A percentile compares a stretch with the other conserved stretches of the same genome.
These are phyloP conservation scores for Labeo rohita DNA, from an alignment of 2,113 vertebrate species.

Conservation along the genomic window DNA sequence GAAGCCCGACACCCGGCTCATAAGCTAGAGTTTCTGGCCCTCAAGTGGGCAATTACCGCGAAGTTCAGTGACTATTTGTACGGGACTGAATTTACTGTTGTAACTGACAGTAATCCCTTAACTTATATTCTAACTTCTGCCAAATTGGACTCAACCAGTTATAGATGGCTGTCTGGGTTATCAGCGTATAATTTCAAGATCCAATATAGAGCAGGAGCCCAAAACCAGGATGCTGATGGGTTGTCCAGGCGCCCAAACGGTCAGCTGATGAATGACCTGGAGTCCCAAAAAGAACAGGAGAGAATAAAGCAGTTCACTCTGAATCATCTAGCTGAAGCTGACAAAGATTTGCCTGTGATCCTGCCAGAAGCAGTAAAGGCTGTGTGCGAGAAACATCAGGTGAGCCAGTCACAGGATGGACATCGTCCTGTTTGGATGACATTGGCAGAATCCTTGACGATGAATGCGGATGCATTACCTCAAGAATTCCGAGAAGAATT, in stretches of 20 bases:
- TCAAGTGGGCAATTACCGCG: no score
- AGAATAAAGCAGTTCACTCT: neutral
- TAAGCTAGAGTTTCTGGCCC: no score
- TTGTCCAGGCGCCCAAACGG: neutral
- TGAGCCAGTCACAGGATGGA: neutral
- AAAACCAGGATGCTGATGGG: neutral
- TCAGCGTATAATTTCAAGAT: neutral
- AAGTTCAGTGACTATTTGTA: no score
- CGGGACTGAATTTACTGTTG: no score
- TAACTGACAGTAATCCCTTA: no score
- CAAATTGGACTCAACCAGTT: neutral
- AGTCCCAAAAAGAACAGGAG: conserved; percentile 1
- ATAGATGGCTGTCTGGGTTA: neutral
- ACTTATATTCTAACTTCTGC: no score
- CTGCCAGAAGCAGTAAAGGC: neutral
- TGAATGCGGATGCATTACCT: neutral
- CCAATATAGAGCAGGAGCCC: neutral
- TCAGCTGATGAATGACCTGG: neutral
- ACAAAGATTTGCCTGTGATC: neutral
- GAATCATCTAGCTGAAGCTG: neutral
- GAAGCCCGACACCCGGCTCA: no score
- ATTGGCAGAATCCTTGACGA: neutral
- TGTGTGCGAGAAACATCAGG: conserved; percentile 14
- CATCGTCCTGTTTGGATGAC: neutral
- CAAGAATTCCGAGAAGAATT: neutral